phyloP scores from a whole-genome alignment of 2,797 vertebrate genomes.

The Myotis planiceps region DNA sequence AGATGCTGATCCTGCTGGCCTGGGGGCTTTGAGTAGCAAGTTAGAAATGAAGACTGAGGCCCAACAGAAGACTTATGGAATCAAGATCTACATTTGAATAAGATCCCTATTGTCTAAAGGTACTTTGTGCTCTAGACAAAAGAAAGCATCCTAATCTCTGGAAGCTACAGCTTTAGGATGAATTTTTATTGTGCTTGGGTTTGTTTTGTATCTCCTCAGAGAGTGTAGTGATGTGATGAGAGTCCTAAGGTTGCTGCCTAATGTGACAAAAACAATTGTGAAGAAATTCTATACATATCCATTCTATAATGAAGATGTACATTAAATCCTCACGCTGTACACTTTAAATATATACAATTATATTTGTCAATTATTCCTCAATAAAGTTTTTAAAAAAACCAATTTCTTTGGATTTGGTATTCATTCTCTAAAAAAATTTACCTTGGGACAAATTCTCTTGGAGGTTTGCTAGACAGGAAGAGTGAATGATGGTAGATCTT shows the following conservation, averaged over 20 bases:
- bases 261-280: neutral
- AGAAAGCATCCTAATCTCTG: neutral
- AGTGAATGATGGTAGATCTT: neutral
- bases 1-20: neutral
- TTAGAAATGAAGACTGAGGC: neutral
- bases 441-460: conserved; percentile 11
- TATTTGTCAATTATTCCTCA: neutral
- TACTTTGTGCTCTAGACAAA: neutral
- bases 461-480: neutral
- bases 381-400: neutral
- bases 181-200: neutral
- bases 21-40: neutral
- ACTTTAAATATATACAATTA: neutral
- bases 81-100: neutral
- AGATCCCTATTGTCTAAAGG: neutral
- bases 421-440: neutral
- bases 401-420: conserved; percentile 1
- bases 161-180: neutral
- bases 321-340: neutral
- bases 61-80: neutral
- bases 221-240: neutral
- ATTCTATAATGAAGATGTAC: neutral
- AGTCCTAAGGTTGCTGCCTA: neutral
- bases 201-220: neutral
- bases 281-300: neutral